Evolutionary conservation across 1,140 invertebrate species (phyloP).

Genomic region (Neodiprion lecontei): DNA sequence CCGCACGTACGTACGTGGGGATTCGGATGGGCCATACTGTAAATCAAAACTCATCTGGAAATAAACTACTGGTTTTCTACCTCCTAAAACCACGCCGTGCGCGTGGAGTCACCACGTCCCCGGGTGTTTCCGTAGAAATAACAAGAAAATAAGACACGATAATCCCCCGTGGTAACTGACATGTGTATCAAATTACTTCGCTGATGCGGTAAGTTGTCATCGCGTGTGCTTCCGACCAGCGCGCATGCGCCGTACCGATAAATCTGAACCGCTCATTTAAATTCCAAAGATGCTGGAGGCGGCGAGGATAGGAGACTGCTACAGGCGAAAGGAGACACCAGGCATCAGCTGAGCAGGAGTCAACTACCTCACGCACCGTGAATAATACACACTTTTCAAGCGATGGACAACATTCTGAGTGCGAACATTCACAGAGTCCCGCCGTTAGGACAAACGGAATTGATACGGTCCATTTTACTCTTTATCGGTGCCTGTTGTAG

Average conservation of each 20-base stretch:
- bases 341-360: too few species aligned
- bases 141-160: slow-evolving; percentile 8
- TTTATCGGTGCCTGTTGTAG: too few species aligned
- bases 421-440: too few species aligned
- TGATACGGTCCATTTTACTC: too few species aligned
- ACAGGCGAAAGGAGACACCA: neutral
- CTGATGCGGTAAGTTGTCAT: neutral
- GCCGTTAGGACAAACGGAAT: too few species aligned
- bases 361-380: too few species aligned
- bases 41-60: slow-evolving; percentile 5
- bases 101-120: neutral
- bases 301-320: neutral
- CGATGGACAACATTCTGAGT: too few species aligned
- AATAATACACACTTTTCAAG: too few species aligned
- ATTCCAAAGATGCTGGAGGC: neutral
- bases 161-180: neutral
- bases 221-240: neutral
- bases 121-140: neutral
- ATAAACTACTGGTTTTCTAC: slow-evolving; percentile 4
- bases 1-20: neutral
- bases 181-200: slow-evolving; percentile 10
- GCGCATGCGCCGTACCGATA: slow-evolving; percentile 2
- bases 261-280: slow-evolving; percentile 10
- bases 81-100: neutral
- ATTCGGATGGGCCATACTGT: neutral